phyloP scores from a whole-genome alignment of 2,797 vertebrate species.

The Phrynocephalus guinanensis region DNA sequence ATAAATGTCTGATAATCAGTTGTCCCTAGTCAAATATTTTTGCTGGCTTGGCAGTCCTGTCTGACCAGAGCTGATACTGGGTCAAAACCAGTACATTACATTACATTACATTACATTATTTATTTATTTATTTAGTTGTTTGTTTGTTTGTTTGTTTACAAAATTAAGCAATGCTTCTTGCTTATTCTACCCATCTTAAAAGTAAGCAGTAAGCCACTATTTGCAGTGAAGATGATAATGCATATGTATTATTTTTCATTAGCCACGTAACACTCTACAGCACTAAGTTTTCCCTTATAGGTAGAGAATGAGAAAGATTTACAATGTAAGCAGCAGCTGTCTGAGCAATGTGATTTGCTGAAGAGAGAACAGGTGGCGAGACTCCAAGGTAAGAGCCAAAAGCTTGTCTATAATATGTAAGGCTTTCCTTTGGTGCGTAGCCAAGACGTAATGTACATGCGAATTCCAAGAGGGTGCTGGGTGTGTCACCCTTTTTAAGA shows the following conservation, averaged over 20 bases:
- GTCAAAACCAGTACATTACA: neutral
- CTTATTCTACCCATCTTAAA: neutral
- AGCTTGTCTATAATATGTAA: neutral
- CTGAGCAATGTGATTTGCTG: constrained; percentile 72
- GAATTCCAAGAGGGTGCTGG: neutral
- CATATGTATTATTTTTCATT: neutral
- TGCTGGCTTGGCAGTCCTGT: neutral
- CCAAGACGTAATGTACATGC: neutral
- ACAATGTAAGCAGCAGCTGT: constrained; percentile 79
- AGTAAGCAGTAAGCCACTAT: neutral
- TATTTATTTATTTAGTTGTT: too few species aligned
- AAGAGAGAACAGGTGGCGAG: constrained; percentile 71
- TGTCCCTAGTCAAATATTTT: neutral
- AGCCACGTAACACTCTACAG: neutral
- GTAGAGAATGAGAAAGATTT: constrained; percentile 80
- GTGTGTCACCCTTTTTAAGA: too few species aligned
- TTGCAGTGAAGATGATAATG: neutral
- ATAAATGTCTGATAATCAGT: neutral
- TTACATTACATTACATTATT: too few species aligned
- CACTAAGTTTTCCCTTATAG: constrained; percentile 69
- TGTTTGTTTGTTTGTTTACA: too few species aligned
- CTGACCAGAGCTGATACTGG: neutral
- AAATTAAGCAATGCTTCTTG: neutral
- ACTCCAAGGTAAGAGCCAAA: constrained; percentile 77
- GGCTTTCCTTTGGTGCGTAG: neutral